These are phyloP conservation scores for Oscheius myriophilus DNA, from an alignment of 2,888 invertebrate species.

Conservation along the genomic window DNA sequence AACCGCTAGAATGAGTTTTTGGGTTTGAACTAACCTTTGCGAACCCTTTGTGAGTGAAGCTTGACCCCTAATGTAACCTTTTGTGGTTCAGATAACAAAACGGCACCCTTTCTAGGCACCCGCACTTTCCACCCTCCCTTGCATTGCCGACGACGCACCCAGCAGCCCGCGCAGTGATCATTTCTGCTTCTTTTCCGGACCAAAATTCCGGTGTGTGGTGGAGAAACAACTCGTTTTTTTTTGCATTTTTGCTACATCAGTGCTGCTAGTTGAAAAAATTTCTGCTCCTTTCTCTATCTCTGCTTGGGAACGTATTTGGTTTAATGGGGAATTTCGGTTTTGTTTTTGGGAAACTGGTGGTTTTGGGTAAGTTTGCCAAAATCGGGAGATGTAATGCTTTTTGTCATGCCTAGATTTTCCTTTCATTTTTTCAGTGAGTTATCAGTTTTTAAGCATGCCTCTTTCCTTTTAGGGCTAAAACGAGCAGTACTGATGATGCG, in stretches of 20 bases:
- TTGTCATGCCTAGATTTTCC: neutral
- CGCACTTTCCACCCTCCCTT: slow-evolving; percentile 25
- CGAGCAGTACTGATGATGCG: too few species aligned
- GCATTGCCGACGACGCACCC: slow-evolving; percentile 11
- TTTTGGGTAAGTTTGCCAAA: neutral
- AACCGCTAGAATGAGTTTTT: too few species aligned
- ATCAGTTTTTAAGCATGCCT: too few species aligned
- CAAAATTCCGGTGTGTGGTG: slow-evolving; percentile 28
- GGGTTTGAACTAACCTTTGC: too few species aligned
- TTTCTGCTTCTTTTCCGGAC: slow-evolving; percentile 29
- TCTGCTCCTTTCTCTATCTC: too few species aligned
- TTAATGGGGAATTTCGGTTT: too few species aligned
- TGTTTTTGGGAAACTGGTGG: too few species aligned
- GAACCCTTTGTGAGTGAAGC: too few species aligned
- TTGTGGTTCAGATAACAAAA: neutral
- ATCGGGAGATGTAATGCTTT: neutral
- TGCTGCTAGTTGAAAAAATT: too few species aligned
- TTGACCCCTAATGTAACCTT: too few species aligned
- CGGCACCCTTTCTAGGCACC: slow-evolving; percentile 30
- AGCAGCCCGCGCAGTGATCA: slow-evolving; percentile 2
- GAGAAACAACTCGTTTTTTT: neutral
- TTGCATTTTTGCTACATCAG: neutral
- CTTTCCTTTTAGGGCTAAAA: too few species aligned
- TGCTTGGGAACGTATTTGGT: too few species aligned
- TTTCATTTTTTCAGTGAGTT: neutral